phyloP scores from a whole-genome alignment of 2,797 vertebrate species.

The Cryptoblepharus egeriae region DNA sequence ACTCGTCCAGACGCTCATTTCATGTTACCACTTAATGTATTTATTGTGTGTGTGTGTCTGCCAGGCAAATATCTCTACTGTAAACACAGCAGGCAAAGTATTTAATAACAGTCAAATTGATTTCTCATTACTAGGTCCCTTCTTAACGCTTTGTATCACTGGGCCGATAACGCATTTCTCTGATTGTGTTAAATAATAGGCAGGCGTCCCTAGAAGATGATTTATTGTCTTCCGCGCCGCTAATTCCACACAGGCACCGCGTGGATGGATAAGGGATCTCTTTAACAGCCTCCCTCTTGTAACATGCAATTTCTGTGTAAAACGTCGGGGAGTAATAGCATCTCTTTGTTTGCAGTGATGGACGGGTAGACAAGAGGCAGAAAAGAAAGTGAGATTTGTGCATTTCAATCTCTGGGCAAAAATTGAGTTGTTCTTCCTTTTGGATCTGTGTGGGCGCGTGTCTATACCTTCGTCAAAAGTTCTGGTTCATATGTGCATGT shows the following conservation, averaged over 20 bases:
- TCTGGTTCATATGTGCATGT: background rate
- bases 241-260: slow-evolving; percentile 25
- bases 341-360: slow-evolving; percentile 7
- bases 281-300: background rate
- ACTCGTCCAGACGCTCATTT: background rate
- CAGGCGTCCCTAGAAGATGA: background rate
- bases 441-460: too few species aligned
- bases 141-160: slow-evolving; percentile 8
- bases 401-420: background rate
- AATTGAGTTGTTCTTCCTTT: background rate
- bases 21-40: background rate
- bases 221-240: background rate
- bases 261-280: slow-evolving; percentile 11
- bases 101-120: slow-evolving; percentile 35
- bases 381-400: background rate
- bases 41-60: background rate
- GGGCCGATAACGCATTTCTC: slow-evolving; percentile 20
- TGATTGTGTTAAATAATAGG: slow-evolving; percentile 27
- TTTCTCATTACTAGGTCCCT: slow-evolving; percentile 24
- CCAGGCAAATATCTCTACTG: background rate
- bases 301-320: slow-evolving; percentile 28
- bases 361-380: background rate
- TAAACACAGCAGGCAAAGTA: slow-evolving; percentile 19
- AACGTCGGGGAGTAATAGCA: background rate
- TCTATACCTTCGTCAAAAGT: background rate